Percentiles rank a stretch among this genome's conserved stretches.
Evolutionary conservation across 2,888 invertebrate genomes (phyloP).

Genomic region (Sesamia inferens): DNA sequence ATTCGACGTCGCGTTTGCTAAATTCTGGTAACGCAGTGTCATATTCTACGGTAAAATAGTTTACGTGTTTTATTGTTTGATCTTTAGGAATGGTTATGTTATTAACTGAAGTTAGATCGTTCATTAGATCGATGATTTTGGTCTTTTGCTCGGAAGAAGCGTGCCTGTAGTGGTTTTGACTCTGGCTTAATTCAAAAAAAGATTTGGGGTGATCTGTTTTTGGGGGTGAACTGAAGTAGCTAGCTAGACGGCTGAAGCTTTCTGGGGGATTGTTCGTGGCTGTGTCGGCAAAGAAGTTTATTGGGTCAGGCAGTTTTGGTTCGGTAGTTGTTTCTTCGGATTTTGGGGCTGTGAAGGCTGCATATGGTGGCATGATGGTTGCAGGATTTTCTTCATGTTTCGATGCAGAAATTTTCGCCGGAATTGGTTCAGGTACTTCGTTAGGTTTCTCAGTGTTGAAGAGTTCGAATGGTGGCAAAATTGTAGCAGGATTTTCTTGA

Average conservation of each 20-base stretch:
- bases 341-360: slow-evolving; percentile 1
- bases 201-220: slow-evolving; percentile 83
- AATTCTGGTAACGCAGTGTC: slow-evolving; percentile 60
- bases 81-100: slow-evolving; percentile 72
- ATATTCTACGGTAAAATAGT: slow-evolving; percentile 82
- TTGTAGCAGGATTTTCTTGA: slow-evolving; percentile 1
- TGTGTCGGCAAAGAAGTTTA: slow-evolving; percentile 75
- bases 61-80: slow-evolving; percentile 75
- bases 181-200: slow-evolving; percentile 88
- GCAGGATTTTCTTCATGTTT: slow-evolving; percentile 1
- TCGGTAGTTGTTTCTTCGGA: slow-evolving; percentile 28
- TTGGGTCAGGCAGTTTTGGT: slow-evolving; percentile 73
- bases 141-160: slow-evolving; percentile 49
- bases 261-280: slow-evolving; percentile 59
- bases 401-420: neutral
- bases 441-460: slow-evolving; percentile 1
- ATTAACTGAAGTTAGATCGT: slow-evolving; percentile 78
- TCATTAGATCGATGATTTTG: slow-evolving; percentile 72
- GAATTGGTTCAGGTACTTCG: neutral
- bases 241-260: slow-evolving; percentile 81
- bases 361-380: neutral
- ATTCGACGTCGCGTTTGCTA: slow-evolving; percentile 47
- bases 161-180: slow-evolving; percentile 85
- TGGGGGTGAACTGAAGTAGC: slow-evolving; percentile 82
- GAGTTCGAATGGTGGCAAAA: slow-evolving; percentile 7